Conservation (phyloP, 2,113 vertebrate genomes). For the Nesogale talazaci region DNA sequence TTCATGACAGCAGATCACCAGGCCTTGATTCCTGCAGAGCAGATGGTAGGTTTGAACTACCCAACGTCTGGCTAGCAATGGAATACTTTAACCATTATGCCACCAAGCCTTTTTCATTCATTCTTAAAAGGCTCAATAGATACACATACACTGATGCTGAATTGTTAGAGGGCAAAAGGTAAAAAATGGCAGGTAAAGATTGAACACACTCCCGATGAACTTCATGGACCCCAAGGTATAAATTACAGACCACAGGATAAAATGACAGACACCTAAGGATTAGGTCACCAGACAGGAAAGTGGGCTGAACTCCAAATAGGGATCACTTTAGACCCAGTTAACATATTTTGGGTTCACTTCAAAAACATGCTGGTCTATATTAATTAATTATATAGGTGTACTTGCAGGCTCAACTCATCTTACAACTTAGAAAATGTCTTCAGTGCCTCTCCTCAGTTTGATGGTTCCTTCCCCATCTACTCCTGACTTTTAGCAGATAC, state of each 20-base stretch:
- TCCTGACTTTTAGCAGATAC: background rate
- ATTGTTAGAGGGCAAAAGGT: background rate
- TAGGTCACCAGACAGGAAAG: slow-evolving; percentile 22
- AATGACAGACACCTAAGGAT: slow-evolving; percentile 29
- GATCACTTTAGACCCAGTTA: slow-evolving; percentile 27
- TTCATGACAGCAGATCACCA: background rate
- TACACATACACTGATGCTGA: background rate
- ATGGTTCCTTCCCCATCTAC: background rate
- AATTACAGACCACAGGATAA: slow-evolving; percentile 49
- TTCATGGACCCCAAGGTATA: background rate
- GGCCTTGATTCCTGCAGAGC: background rate
- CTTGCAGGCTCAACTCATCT: background rate
- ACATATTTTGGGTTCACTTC: slow-evolving; percentile 29
- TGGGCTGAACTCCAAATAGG: background rate
- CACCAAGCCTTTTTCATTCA: background rate
- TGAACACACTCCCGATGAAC: background rate
- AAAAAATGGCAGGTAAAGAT: background rate
- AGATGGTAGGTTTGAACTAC: background rate
- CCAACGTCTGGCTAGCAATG: background rate
- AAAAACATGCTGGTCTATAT: background rate
- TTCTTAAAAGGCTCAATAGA: background rate
- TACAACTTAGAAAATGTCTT: background rate
- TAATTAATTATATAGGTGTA: background rate
- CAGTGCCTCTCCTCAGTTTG: background rate
- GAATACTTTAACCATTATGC: background rate